A percentile compares a stretch with the other conserved stretches of the same genome.
Evolutionary conservation across 2,113 vertebrate species (phyloP).

Genomic region (Opisthocomus hoazin): DNA sequence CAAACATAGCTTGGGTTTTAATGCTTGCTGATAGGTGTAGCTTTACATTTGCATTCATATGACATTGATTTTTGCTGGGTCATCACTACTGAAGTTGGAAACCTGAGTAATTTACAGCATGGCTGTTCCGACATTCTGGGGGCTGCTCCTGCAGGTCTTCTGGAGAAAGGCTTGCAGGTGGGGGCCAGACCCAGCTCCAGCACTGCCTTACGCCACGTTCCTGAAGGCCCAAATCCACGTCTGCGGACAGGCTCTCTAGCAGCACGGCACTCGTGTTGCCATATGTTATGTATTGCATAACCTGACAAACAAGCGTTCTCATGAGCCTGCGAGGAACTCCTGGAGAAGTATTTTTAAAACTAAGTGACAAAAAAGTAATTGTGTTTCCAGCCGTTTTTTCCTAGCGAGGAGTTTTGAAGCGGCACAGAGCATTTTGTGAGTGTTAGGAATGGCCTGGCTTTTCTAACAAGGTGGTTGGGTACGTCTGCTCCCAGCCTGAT

Average conservation of each 20-base stretch:
- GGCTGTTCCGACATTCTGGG: accelerated
- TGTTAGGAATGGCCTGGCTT: not conserved
- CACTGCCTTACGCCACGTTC: accelerated
- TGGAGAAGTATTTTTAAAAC: not conserved
- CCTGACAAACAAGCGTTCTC: not conserved
- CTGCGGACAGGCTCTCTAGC: not conserved
- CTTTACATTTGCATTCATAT: not conserved
- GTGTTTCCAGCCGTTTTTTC: not conserved
- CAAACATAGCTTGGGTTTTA: not conserved
- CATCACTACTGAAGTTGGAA: not conserved
- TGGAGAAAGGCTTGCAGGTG: no score
- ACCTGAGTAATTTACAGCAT: accelerated
- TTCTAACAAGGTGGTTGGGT: not conserved
- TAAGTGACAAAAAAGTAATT: not conserved
- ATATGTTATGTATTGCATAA: not conserved
- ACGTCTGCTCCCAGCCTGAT: not conserved
- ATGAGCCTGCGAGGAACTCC: not conserved
- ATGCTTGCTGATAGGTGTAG: not conserved
- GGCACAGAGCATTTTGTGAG: not conserved
- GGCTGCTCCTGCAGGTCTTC: not conserved
- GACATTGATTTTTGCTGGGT: not conserved
- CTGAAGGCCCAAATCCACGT: not conserved
- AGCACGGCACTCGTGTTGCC: accelerated
- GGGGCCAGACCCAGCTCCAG: not conserved
- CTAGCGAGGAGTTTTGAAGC: not conserved